phyloP scores from a whole-genome alignment of 2,797 vertebrate genomes.

The Rhynchonycteris naso region DNA sequence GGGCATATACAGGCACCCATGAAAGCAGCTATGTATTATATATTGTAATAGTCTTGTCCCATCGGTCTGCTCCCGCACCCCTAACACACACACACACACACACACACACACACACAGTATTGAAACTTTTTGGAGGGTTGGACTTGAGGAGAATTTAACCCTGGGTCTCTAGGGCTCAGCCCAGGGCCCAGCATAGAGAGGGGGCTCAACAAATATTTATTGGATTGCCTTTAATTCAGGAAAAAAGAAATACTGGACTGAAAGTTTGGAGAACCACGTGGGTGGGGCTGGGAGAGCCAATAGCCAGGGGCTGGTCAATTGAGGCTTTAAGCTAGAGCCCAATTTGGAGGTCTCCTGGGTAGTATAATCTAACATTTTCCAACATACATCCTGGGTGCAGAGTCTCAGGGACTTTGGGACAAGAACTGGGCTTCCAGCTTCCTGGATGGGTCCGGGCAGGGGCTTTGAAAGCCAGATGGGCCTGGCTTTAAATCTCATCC shows the following conservation, averaged over 20 bases:
- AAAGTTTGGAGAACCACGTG: neutral
- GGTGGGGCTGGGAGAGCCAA: neutral
- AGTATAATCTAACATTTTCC: neutral
- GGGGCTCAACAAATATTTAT: neutral
- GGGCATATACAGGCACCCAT: rapidly evolving
- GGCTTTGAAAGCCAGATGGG: neutral
- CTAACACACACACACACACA: too few relatives aligned
- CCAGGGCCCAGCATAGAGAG: neutral
- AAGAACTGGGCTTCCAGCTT: neutral
- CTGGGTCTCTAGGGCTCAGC: neutral
- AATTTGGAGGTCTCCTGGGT: neutral
- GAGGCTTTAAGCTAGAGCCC: neutral
- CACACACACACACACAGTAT: too few relatives aligned
- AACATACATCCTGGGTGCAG: neutral
- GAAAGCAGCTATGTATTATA: neutral
- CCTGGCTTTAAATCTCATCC: neutral
- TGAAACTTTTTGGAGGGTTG: neutral
- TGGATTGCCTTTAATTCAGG: neutral
- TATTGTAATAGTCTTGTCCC: neutral
- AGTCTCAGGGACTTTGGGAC: neutral
- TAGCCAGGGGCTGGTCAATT: too few relatives aligned
- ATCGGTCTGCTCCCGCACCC: neutral
- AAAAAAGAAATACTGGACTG: neutral
- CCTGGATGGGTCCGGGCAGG: neutral
- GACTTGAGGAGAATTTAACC: neutral